These are phyloP conservation scores for Cepaea hortensis DNA, from an alignment of 2,888 invertebrate species.

Conservation along the genomic window DNA sequence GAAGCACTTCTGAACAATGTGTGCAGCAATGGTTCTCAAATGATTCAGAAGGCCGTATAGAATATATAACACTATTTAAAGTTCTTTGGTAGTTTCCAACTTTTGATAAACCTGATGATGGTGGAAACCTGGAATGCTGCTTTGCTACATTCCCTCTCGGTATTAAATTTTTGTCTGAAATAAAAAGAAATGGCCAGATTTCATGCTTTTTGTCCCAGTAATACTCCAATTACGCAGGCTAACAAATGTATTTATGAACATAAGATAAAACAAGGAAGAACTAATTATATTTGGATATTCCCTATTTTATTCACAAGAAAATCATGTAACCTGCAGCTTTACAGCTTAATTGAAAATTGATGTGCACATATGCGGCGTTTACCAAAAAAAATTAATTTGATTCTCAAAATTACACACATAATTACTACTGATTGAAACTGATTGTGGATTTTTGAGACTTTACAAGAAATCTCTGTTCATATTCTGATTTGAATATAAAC, in stretches of 20 bases:
- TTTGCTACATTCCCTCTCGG: constrained; percentile 13
- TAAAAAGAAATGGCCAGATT: constrained; percentile 26
- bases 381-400: too few relatives aligned
- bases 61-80: not conserved
- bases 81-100: constrained; percentile 9
- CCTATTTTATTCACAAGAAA: too few relatives aligned
- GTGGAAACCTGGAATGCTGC: not conserved
- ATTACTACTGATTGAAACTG: too few relatives aligned
- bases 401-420: too few relatives aligned
- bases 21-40: constrained; percentile 15
- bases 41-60: constrained; percentile 6
- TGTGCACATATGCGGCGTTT: too few relatives aligned
- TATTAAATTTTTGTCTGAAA: constrained; percentile 27
- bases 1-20: constrained; percentile 31
- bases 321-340: too few relatives aligned
- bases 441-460: too few relatives aligned
- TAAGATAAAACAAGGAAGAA: not conserved
- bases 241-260: not conserved
- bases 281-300: too few relatives aligned
- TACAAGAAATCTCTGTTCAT: too few relatives aligned
- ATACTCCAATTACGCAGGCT: not conserved
- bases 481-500: too few relatives aligned
- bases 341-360: too few relatives aligned
- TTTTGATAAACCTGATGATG: not conserved
- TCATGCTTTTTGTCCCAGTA: constrained; percentile 13